Percentiles rank a stretch among this genome's conserved stretches.
These are phyloP conservation scores for Columba janthina DNA, from an alignment of 2,113 vertebrate species.

Conservation along the genomic window DNA sequence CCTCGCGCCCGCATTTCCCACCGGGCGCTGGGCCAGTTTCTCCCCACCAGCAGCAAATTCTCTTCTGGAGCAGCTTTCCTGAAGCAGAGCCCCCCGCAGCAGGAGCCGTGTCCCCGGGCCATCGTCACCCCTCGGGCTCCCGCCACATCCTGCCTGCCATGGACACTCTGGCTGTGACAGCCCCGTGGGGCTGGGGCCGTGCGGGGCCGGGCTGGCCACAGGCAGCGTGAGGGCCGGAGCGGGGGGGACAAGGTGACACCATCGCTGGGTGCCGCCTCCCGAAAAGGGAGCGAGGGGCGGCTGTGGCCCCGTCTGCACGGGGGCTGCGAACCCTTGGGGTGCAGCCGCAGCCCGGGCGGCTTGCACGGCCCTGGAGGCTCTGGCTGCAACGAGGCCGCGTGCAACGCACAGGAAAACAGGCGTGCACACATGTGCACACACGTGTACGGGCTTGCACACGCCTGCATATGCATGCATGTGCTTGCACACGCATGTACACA, in stretches of 20 bases:
- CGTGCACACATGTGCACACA: too few relatives aligned
- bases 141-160: too few relatives aligned
- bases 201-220: background rate
- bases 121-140: too few relatives aligned
- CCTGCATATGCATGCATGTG: too few relatives aligned
- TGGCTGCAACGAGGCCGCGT: rapidly evolving
- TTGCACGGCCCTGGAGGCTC: background rate
- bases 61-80: background rate
- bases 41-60: background rate
- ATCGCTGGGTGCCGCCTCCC: too few relatives aligned
- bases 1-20: rapidly evolving
- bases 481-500: too few relatives aligned
- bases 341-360: background rate
- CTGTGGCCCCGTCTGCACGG: background rate
- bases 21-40: background rate
- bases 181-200: background rate
- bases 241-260: background rate
- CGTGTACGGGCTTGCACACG: too few relatives aligned
- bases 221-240: background rate
- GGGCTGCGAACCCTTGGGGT: background rate
- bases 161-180: too few relatives aligned
- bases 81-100: background rate
- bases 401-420: background rate
- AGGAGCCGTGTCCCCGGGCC: rapidly evolving
- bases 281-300: background rate